These are phyloP conservation scores for Caradrina kadenii DNA, from an alignment of 2,888 invertebrate genomes.

Conservation along the genomic window DNA sequence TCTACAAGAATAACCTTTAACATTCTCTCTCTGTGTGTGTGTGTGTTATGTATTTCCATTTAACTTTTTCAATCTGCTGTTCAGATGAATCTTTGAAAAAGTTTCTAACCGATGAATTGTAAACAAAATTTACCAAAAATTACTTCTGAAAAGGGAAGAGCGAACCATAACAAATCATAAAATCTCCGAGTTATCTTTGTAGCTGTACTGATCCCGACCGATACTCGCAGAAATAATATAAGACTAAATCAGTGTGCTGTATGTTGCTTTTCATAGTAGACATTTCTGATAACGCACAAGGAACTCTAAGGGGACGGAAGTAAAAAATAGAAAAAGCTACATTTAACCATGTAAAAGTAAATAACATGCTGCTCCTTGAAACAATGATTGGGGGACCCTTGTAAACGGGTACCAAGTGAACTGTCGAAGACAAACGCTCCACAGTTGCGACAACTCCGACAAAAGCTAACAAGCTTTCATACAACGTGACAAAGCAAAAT, in stretches of 20 bases:
- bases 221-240: conserved; percentile 9
- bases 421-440: conserved; percentile 35
- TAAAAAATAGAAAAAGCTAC: conserved; percentile 10
- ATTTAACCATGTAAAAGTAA: conserved; percentile 40
- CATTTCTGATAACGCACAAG: conserved; percentile 17
- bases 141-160: background rate
- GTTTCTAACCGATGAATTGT: background rate
- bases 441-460: conserved; percentile 26
- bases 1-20: conserved; percentile 12
- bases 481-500: conserved; percentile 29
- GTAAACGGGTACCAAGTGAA: conserved; percentile 30
- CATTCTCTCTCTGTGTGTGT: background rate
- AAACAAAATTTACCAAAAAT: background rate
- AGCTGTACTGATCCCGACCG: background rate
- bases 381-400: conserved; percentile 26
- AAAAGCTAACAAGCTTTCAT: conserved; percentile 15
- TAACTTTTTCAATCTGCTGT: background rate
- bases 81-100: background rate
- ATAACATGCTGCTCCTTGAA: conserved; percentile 33
- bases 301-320: background rate
- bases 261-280: conserved; percentile 1
- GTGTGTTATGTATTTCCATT: conserved; percentile 4
- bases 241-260: conserved; percentile 16
- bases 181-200: background rate
- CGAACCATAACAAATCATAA: conserved; percentile 13